phyloP scores from a whole-genome alignment of 2,888 invertebrate genomes.

The Prosapia bicincta region DNA sequence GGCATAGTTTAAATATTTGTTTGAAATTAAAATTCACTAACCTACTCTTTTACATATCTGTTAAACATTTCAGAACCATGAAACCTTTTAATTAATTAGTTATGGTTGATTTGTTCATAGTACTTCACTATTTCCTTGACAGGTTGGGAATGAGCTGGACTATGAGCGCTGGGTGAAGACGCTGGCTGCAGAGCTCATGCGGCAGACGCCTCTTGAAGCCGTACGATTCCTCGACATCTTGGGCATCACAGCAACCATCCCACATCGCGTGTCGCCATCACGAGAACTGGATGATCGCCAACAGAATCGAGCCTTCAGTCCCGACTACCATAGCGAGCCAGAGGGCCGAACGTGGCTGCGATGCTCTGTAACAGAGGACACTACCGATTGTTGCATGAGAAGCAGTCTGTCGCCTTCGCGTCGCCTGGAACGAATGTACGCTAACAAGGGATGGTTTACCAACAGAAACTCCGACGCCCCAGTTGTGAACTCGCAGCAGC shows the following conservation, averaged over 20 bases:
- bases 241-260: constrained; percentile 51
- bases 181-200: constrained; percentile 68
- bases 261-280: constrained; percentile 2
- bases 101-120: no score
- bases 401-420: not conserved
- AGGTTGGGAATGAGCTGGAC: constrained; percentile 66
- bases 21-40: no score
- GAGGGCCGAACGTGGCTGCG: constrained; percentile 10
- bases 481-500: not conserved
- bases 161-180: constrained; percentile 73
- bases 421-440: not conserved
- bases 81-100: no score
- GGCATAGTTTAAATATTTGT: no score
- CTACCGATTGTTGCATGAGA: not conserved
- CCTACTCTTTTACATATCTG: no score
- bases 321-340: constrained; percentile 27
- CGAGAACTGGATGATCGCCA: not conserved
- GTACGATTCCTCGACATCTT: constrained; percentile 60
- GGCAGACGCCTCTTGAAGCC: constrained; percentile 69
- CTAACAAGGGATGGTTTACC: no score
- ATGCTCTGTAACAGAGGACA: not conserved
- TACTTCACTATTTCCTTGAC: no score
- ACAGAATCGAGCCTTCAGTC: constrained; percentile 31
- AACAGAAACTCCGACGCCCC: not conserved
- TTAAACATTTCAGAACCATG: no score